Evolutionary conservation across 2,888 invertebrate genomes (phyloP).

Genomic region (Itoplectis maculator): DNA sequence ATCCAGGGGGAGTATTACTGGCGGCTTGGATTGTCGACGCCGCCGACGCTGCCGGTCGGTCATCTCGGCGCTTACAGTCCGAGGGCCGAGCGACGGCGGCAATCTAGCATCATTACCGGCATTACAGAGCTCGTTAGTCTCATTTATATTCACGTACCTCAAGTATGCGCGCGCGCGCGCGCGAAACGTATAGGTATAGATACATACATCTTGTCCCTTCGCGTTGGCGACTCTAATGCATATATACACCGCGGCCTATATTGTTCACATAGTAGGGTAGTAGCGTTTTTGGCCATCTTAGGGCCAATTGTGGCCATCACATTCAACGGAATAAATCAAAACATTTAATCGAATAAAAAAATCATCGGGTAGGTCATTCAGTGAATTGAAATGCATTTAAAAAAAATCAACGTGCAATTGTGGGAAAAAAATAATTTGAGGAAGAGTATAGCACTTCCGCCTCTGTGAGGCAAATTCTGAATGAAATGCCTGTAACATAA

Average conservation of each 20-base stretch:
- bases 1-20: conserved; percentile 74
- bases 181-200: conserved; percentile 8
- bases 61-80: conserved; percentile 59
- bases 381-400: too few species aligned
- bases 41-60: too few species aligned
- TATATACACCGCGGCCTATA: neutral
- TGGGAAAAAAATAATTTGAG: too few species aligned
- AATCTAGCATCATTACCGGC: conserved; percentile 84
- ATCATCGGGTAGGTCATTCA: too few species aligned
- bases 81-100: conserved; percentile 71
- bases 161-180: conserved; percentile 49
- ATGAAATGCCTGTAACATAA: neutral
- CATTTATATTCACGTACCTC: conserved; percentile 82
- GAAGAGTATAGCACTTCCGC: neutral
- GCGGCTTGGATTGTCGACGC: too few species aligned
- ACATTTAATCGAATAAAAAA: too few species aligned
- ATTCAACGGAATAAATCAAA: too few species aligned
- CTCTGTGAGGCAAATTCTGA: too few species aligned
- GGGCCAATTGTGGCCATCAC: too few species aligned
- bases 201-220: conserved; percentile 1
- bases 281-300: too few species aligned
- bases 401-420: too few species aligned
- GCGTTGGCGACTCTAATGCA: neutral
- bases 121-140: conserved; percentile 84
- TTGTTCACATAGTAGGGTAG: too few species aligned